Evolutionary conservation across 2,113 vertebrate genomes (phyloP).

Genomic region (Rhegmatorhina hoffmannsi): DNA sequence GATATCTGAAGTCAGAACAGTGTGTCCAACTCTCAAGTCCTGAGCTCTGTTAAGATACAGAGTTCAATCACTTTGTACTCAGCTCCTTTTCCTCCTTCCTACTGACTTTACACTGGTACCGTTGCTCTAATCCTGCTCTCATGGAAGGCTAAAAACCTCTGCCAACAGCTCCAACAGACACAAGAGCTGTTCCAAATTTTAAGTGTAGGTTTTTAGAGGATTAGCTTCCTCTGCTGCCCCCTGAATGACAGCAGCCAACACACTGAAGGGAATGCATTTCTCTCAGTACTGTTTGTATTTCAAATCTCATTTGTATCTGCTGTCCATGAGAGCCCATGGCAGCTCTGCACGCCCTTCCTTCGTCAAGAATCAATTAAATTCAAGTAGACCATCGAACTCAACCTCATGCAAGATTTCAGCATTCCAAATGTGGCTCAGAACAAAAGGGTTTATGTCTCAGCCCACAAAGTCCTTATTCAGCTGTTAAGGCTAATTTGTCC

Average conservation of each 20-base stretch:
- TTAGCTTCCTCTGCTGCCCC: conserved; percentile 23
- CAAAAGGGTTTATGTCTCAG: conserved; percentile 75
- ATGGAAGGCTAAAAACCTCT: not conserved
- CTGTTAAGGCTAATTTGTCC: conserved; percentile 77
- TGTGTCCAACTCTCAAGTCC: not conserved
- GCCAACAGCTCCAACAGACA: conserved; percentile 33
- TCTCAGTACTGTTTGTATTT: conserved; percentile 37
- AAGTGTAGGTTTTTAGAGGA: conserved; percentile 35
- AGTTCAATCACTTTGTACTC: not conserved
- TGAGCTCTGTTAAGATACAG: not conserved
- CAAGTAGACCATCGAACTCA: conserved; percentile 71
- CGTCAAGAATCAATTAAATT: conserved; percentile 67
- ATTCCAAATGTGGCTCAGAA: conserved; percentile 71
- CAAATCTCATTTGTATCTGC: conserved; percentile 39
- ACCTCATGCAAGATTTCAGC: conserved; percentile 69
- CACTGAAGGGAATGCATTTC: conserved; percentile 3
- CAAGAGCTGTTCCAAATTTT: conserved; percentile 12
- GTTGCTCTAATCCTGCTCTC: not conserved
- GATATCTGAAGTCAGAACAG: not conserved
- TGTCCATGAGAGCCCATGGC: conserved; percentile 24
- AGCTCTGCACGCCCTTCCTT: conserved; percentile 43
- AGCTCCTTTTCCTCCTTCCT: not conserved
- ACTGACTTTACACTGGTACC: not conserved
- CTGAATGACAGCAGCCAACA: not conserved
- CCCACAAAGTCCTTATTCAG: conserved; percentile 75